phyloP scores from a whole-genome alignment of 1,140 invertebrate genomes.

The Conus betulinus region DNA sequence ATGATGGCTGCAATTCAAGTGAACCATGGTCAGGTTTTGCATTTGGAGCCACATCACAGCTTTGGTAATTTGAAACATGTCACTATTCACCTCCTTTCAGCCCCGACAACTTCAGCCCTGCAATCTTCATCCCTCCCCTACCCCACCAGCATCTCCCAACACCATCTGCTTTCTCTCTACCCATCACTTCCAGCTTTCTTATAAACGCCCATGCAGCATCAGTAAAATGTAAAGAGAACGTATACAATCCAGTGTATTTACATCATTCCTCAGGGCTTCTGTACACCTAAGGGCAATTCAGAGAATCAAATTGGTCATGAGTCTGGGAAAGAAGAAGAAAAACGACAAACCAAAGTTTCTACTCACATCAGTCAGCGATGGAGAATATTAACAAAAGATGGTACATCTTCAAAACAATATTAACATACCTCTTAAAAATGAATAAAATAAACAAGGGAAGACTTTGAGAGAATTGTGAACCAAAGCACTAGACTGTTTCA shows the following conservation, averaged over 20 bases:
- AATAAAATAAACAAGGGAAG: conserved; percentile 27
- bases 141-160: neutral
- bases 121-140: neutral
- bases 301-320: conserved; percentile 28
- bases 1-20: no score
- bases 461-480: conserved; percentile 2
- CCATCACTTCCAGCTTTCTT: neutral
- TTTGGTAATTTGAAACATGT: neutral
- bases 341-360: conserved; percentile 1
- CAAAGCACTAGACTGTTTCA: neutral
- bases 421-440: neutral
- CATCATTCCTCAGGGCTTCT: neutral
- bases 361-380: neutral
- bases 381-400: neutral
- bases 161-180: conserved; percentile 7
- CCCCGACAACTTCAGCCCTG: no score
- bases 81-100: no score
- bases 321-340: neutral
- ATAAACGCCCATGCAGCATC: neutral
- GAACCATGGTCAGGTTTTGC: neutral
- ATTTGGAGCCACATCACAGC: conserved; percentile 21
- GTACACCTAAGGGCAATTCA: neutral
- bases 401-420: neutral
- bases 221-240: conserved; percentile 19
- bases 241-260: conserved; percentile 10